Conservation (phyloP, 1,140 invertebrate species). For the Meloidogyne chitwoodi region DNA sequence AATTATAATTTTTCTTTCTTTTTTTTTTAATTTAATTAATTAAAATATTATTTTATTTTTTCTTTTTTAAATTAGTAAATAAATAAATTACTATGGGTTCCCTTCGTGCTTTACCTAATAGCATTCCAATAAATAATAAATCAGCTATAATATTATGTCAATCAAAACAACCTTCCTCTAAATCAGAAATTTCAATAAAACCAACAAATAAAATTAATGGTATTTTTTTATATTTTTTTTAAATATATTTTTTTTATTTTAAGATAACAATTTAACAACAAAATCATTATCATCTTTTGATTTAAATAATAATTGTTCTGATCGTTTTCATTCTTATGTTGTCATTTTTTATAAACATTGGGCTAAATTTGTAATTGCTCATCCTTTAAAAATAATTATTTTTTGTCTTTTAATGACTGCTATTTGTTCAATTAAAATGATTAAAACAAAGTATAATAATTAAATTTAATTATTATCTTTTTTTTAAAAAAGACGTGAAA, state of each 20-base stretch:
- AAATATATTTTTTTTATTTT: background rate
- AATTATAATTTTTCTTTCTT: no score
- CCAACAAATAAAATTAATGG: background rate
- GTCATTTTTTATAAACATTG: slow-evolving; percentile 19
- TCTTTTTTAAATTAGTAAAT: background rate
- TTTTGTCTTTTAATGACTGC: slow-evolving; percentile 35
- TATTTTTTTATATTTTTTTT: background rate
- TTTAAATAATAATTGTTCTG: background rate
- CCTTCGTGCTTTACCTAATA: background rate
- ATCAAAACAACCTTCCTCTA: background rate
- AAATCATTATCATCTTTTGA: background rate
- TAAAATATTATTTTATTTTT: background rate
- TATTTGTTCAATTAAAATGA: slow-evolving; percentile 35
- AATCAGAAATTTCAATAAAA: background rate
- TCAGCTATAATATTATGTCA: background rate
- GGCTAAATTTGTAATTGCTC: slow-evolving; percentile 33
- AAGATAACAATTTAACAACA: background rate
- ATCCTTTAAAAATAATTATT: slow-evolving; percentile 26
- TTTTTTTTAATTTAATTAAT: no score
- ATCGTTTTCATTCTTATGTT: slow-evolving; percentile 8
- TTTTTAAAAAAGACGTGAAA: slow-evolving; percentile 21
- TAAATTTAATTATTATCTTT: slow-evolving; percentile 3
- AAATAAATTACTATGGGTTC: background rate
- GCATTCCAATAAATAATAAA: background rate
- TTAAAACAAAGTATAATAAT: slow-evolving; percentile 37